Base-by-base conservation (phyloP, 2,113 vertebrate genomes). In the Eublepharis macularius region DNA sequence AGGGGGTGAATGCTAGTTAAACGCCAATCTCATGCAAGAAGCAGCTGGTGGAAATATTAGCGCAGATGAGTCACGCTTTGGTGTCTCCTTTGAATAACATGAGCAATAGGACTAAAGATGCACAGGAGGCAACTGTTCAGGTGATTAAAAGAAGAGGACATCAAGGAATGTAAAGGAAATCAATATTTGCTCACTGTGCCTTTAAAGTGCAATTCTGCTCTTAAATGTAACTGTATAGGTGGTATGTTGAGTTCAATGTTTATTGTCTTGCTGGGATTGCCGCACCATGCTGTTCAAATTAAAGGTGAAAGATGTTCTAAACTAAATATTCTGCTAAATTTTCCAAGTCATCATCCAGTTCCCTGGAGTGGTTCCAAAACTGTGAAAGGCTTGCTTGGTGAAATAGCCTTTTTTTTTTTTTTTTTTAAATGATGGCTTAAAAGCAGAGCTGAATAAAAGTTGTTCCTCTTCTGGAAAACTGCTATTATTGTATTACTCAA, bases 151-250 rank as follows among this genome's bases (percentile, higher is more conserved):
- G 36, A 84, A 73, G 63, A 29, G 78, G 41, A 36, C 69, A 80
- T 76, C 68, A 83, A 86, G 79, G 39, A 76, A 82, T 9, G 72
- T 47, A 81, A 60, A 83, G n/a, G 74, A 54, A 65, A 6, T 2
- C 4, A 3, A 19, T 85, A 68, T 87, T 81, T 82, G 9, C 17
- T 47, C 79, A 77, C 1, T 81, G 79, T 72, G 72, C 19, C 39
- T 90, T 88, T 84, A 74, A 90, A 79, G 57, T 65, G 65, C 81
- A 83, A 4, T 39, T 26, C 49, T 88, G 12, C 82, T 82, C 34
- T 84, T 85, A 88, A 90, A 87, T 51, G 1, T 76, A 66, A 6
- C 60, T 80, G 70, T 39, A 60, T 36, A 91, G 49, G 26, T 79
- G 34, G 21, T 29, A 36, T 39, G 39, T 32, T 32, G 43, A 51